Base-by-base conservation (phyloP, 2,113 vertebrate genomes). In the Holacanthus passer region DNA sequence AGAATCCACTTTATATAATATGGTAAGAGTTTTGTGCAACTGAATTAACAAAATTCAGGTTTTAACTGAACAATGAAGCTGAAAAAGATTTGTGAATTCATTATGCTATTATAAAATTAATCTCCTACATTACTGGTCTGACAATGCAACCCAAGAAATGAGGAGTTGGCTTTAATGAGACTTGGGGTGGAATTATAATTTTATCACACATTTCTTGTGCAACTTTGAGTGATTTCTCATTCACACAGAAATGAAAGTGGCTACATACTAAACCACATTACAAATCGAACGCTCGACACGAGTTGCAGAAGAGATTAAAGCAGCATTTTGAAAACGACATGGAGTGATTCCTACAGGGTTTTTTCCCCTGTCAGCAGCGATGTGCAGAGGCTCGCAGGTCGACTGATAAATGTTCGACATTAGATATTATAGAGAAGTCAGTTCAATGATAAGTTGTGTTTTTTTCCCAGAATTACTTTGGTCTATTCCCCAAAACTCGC, bases 381-480 rank as follows among this genome's bases (percentile, higher is more conserved):
- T 56, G 43, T 47, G 29, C 24, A 35, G 29, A 48, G 64, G 64
- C 74, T 77, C 55, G 64, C 45, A 63, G 81, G 75, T 87, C 32
- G 22, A 48, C 63, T 75, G 85, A 89, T 59, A 69, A 80, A 86
- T 72, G 70, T 24, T 60, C 65, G 66, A 19, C 59, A 63, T 62
- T 63, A 67, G 71, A 77, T 39, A 84, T 77, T 70, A 76, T 32
- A 73, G 45, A 50, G 73, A 31, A 39, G 47, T 78, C 63, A 52
- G 12, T 60, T 69, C 66, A 78, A 77, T 73, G 63, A 84, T 73
- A 72, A 77, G 52, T 53, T 16, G 37, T 74, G 73, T 82, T 84
- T 77, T n/a, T 77, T 31, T 53, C 24, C 50, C 20, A 17, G 39
- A 79, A 72, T 74, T 77, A 77, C 70, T 70, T 72, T 20, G 48